Base-by-base conservation (phyloP, 2,888 invertebrate genomes). In the Stegana nigrithorax region DNA sequence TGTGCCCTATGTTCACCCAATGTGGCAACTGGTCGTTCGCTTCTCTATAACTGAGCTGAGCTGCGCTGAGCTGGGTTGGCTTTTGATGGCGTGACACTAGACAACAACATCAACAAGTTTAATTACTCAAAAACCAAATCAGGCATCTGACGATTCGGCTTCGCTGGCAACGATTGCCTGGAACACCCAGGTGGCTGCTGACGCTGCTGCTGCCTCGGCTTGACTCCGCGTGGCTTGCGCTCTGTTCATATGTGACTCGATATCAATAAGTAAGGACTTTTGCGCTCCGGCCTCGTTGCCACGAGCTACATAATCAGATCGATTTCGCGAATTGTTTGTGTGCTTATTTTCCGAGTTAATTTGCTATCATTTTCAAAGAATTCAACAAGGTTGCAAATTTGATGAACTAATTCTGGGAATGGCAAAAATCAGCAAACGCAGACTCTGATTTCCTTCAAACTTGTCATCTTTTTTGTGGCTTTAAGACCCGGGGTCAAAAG, bases 1-100 rank as follows among this genome's bases (percentile, higher is more conserved):
- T 39, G 10, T 39, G 39, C 39, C 39, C 39, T 39, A 39, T 39
- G 39, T 39, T n/a, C n/a, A n/a, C n/a, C n/a, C n/a, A n/a, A n/a
- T n/a, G n/a, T n/a, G n/a, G n/a, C 14, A 42, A 10, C 25, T 25
- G 50, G 14, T 23, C 6, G 14, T 50, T 25, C 10, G 47, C 8
- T 47, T 4, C 26, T 25, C 26, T 23, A 47, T 25, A n/a, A 4
- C 12, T 39, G 39, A n/a, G 5, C 5, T 12, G 7, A 7, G 39
- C n/a, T 42, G 42, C 3, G 2, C 10, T 25, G 47, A 7, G 25
- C 47, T 25, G 10, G 17, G 29, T 12, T 79, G 75, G 74, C 79
- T 39, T 75, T 77, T 78, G 79, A 75, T 75, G 79, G 75, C 75
- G 79, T 78, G 75, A 75, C 75, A 75, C 75, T 75, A 75, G 79